A percentile compares a stretch with the other conserved stretches of the same genome.
These are phyloP conservation scores for Drosophila quadrilineata DNA, from an alignment of 1,140 invertebrate genomes.

Conservation along the genomic window DNA sequence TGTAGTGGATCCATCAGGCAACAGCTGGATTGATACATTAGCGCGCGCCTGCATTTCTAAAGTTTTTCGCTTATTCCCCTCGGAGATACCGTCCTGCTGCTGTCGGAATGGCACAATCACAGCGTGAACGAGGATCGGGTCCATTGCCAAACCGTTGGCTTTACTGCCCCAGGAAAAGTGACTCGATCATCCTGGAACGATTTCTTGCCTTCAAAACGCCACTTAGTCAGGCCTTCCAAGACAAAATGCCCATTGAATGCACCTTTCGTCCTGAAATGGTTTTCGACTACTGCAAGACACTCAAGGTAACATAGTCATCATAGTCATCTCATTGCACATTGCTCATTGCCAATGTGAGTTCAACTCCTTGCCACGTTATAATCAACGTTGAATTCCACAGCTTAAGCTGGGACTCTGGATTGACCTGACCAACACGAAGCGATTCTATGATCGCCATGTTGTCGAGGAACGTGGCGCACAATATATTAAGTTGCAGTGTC, in stretches of 20 bases:
- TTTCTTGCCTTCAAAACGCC: conserved; percentile 97
- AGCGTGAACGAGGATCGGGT: conserved; percentile 82
- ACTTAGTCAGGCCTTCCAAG: conserved; percentile 88
- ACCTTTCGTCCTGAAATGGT: conserved; percentile 93
- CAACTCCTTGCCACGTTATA: no score
- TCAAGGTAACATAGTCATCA: conserved; percentile 84
- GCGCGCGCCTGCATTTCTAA: no score
- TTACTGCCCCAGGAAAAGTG: conserved; percentile 93
- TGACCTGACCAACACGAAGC: conserved; percentile 96
- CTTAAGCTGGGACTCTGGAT: conserved; percentile 96
- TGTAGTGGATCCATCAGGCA: no score
- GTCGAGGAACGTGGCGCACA: conserved; percentile 88
- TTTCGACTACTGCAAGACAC: conserved; percentile 86
- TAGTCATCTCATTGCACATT: neutral
- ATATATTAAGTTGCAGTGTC: conserved; percentile 93
- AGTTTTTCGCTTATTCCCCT: neutral
- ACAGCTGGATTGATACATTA: no score
- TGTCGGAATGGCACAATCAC: conserved; percentile 47
- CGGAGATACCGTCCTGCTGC: neutral
- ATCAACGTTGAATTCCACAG: conserved; percentile 82
- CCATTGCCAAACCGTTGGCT: conserved; percentile 94
- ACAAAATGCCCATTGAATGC: conserved; percentile 89
- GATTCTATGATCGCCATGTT: conserved; percentile 93
- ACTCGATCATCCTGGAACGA: conserved; percentile 88
- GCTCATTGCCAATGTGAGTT: no score